Percentiles rank a stretch among this genome's conserved stretches.
phyloP scores from a whole-genome alignment of 2,888 invertebrate species.

The Limnephilus rhombicus region DNA sequence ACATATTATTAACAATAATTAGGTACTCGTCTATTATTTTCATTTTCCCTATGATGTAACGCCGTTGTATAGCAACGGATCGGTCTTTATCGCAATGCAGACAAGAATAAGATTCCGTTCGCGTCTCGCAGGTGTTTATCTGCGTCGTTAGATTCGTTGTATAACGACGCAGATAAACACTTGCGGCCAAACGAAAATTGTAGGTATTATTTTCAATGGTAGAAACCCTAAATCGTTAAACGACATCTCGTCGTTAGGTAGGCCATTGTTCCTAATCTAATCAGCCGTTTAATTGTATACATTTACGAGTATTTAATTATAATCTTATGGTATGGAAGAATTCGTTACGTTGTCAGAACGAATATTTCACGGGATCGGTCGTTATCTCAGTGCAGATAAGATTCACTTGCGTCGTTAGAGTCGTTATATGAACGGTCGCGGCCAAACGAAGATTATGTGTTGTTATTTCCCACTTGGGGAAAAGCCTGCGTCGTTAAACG shows the following conservation, averaged over 20 bases:
- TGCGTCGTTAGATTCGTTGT: slow-evolving; percentile 16
- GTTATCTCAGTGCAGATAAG: slow-evolving; percentile 6
- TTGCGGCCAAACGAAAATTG: neutral
- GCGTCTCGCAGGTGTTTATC: neutral
- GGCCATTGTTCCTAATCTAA: neutral
- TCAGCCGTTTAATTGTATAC: neutral
- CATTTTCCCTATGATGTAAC: neutral
- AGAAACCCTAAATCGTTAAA: neutral
- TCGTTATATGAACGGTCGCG: neutral
- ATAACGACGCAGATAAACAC: no score
- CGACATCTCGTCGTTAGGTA: neutral
- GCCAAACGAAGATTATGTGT: neutral
- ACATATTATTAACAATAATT: neutral
- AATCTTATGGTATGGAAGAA: neutral
- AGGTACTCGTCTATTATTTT: no score
- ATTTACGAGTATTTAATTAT: neutral
- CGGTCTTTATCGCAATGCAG: slow-evolving; percentile 12
- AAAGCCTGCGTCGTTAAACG: neutral
- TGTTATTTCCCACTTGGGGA: neutral
- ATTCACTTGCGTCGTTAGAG: neutral
- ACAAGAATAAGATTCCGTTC: slow-evolving; percentile 5
- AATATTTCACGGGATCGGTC: neutral
- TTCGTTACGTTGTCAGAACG: neutral
- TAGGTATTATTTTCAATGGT: neutral
- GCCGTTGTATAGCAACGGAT: slow-evolving; percentile 24